Evolutionary conservation across 2,113 vertebrate genomes (phyloP).

Genomic region (Pelusios castaneus): DNA sequence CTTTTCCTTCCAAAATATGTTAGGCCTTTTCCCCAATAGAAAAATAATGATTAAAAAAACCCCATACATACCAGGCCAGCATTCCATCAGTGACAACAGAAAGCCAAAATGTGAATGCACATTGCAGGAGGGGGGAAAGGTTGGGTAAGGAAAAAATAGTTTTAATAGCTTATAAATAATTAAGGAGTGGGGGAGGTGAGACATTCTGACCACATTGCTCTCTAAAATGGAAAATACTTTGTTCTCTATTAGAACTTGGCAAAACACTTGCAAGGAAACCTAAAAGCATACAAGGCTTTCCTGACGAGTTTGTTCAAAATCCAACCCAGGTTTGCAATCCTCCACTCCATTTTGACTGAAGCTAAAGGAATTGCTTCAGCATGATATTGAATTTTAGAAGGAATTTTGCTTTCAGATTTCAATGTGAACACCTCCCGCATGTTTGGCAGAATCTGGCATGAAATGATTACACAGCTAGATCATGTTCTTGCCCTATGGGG

Average conservation of each 20-base stretch:
- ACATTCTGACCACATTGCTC: neutral
- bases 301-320: neutral
- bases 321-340: neutral
- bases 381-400: neutral
- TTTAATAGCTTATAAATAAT: neutral
- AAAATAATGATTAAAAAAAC: neutral
- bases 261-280: neutral
- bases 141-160: neutral
- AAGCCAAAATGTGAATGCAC: neutral
- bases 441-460: neutral
- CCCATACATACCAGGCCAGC: neutral
- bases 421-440: neutral
- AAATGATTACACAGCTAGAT: neutral
- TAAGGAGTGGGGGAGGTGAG: neutral
- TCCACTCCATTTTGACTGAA: neutral
- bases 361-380: neutral
- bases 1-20: neutral
- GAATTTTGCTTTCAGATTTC: neutral
- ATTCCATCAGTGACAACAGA: neutral
- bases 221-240: neutral
- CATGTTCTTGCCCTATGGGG: neutral
- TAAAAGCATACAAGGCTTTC: neutral
- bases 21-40: neutral
- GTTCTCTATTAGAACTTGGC: neutral
- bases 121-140: neutral